Conservation (phyloP, 2,888 invertebrate species). For the Ichneumoninae sp. region DNA sequence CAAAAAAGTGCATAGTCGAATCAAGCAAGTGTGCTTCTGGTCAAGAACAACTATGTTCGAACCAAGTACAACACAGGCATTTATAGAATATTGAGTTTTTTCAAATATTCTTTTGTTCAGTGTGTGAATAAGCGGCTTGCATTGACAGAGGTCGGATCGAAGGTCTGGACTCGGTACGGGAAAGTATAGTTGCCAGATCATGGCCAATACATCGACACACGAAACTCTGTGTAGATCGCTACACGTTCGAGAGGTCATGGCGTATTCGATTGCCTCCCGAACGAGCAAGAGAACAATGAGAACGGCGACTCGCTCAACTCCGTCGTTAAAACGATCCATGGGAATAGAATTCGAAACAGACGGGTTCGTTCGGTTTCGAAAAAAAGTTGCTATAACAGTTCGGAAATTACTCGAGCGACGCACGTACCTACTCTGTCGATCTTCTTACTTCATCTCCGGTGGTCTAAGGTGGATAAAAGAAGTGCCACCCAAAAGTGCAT, state of each 20-base stretch:
- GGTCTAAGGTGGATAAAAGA: not conserved
- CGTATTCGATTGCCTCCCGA: slow-evolving; percentile 30
- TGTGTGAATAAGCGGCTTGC: not conserved
- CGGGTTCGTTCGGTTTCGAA: slow-evolving; percentile 59
- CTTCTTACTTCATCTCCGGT: not conserved
- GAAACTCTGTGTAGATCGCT: not conserved
- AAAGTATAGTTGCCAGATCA: slow-evolving; percentile 28
- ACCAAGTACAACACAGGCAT: too few relatives aligned
- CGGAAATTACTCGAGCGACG: slow-evolving; percentile 41
- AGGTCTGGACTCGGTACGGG: not conserved
- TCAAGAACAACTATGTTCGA: too few relatives aligned
- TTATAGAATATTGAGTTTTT: too few relatives aligned
- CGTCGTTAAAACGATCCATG: slow-evolving; percentile 56
- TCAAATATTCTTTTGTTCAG: not conserved
- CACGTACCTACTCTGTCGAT: slow-evolving; percentile 2
- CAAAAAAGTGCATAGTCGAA: too few relatives aligned
- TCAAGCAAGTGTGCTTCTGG: too few relatives aligned
- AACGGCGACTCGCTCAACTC: not conserved
- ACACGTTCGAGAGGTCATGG: slow-evolving; percentile 26
- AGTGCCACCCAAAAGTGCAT: slow-evolving; percentile 40
- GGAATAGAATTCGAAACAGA: slow-evolving; percentile 73
- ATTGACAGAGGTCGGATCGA: not conserved
- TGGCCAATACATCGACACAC: slow-evolving; percentile 21
- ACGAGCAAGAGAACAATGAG: slow-evolving; percentile 20
- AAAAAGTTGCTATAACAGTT: slow-evolving; percentile 71